A percentile compares a stretch with the other conserved stretches of the same genome.
Conservation (phyloP, 1,140 invertebrate genomes). For the Cyclargus thomasi region DNA sequence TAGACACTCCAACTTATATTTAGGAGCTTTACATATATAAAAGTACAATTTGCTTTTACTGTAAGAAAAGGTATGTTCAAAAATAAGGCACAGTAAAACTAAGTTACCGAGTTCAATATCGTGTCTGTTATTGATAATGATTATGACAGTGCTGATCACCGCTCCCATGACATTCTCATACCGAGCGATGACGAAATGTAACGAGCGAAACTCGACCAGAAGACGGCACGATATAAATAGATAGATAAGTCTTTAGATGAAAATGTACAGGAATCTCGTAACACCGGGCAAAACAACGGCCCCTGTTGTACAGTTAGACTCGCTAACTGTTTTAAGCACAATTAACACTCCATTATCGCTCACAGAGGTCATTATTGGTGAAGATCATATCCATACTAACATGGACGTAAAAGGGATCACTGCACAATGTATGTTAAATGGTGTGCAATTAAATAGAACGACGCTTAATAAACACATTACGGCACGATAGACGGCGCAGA, state of each 20-base stretch:
- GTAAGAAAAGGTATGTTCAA: too few species aligned
- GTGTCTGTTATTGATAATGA: slow-evolving; percentile 21
- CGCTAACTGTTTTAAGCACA: slow-evolving; percentile 2
- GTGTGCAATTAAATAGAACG: slow-evolving; percentile 63
- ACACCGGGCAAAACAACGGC: neutral
- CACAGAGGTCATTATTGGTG: slow-evolving; percentile 31
- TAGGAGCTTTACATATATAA: too few species aligned
- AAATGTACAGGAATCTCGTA: slow-evolving; percentile 4
- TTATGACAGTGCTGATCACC: slow-evolving; percentile 23
- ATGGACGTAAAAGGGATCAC: slow-evolving; percentile 51
- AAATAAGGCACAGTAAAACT: neutral
- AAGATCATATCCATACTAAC: slow-evolving; percentile 40
- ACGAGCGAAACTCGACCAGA: slow-evolving; percentile 32
- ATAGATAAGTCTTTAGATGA: slow-evolving; percentile 26
- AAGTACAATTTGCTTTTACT: too few species aligned
- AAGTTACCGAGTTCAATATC: slow-evolving; percentile 4
- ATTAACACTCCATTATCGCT: slow-evolving; percentile 29
- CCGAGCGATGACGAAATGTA: slow-evolving; percentile 39
- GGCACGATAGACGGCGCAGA: slow-evolving; percentile 59
- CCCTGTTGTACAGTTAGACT: neutral
- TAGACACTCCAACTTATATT: too few species aligned
- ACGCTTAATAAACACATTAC: slow-evolving; percentile 71
- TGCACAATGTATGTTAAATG: slow-evolving; percentile 68
- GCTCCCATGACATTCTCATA: slow-evolving; percentile 37
- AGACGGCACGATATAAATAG: slow-evolving; percentile 34